Evolutionary conservation across 2,113 vertebrate species (phyloP), one percentile per base, ranked within the genome.

Genomic region (Prinia subflava): DNA sequence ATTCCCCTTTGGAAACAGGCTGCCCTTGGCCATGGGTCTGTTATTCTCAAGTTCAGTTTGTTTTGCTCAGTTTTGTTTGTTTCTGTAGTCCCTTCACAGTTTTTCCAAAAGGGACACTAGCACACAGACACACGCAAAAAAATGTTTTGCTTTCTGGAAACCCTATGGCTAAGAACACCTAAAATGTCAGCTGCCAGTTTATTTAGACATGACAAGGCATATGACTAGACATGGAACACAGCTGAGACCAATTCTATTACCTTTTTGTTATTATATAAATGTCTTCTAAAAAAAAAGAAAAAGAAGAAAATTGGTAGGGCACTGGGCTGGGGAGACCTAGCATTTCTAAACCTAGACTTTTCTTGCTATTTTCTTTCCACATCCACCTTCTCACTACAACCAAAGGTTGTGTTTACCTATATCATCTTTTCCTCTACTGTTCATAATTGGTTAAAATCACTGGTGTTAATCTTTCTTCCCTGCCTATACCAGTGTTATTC

Each of bases 131-230:
- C 24, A 65, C 4, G 73, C 10, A 69, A 73, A 91, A 65, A 83
- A 78, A 63, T 28, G 60, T 79, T 95, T 87, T 79, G 13, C 41
- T 94, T 92, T 89, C 90, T 77, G 44, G 64, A 87, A 84, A 81
- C 81, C 93, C 89, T 15, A n/a, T 35, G 75, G 92, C 53, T 88
- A 91, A 86, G 59, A 88, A 81, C 49, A 60, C 69, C 80, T 88
- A 79, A 76, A 92, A 80, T 92, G 52, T 94, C 65, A 95, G 50
- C 74, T 96, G 92, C 83, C 92, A 96, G 78, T 80, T 92, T 97
- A 74, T 83, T 93, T 96, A 95, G 92, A 67, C 65, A 39, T 49
- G 49, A 89, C 79, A 87, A 50, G 64, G 86, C 17, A 1, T 37
- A 44, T 16, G 62, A 37, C 49, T 49, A 33, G 46, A 59, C 57